Conservation (phyloP, 2,888 invertebrate species). For the Schizotus pectinicornis region DNA sequence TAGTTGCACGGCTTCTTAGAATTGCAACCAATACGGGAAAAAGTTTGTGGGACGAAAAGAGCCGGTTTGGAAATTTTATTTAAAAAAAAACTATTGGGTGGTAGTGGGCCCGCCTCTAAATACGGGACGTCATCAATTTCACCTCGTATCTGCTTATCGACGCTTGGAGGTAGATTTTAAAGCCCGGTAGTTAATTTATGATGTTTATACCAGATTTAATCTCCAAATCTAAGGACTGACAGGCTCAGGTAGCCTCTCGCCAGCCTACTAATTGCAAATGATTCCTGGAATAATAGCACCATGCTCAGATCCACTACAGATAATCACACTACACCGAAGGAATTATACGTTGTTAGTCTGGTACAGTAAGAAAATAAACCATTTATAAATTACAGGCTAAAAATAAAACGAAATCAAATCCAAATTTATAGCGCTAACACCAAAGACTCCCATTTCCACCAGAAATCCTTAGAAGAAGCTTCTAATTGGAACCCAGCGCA, state of each 20-base stretch:
- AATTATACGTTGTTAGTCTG: constrained; percentile 8
- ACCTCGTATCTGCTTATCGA: constrained; percentile 39
- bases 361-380: not conserved
- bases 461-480: no score
- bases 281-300: constrained; percentile 27
- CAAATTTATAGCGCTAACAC: not conserved
- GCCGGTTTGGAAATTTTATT: constrained; percentile 22
- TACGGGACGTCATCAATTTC: constrained; percentile 42
- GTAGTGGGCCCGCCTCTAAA: constrained; percentile 36
- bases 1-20: constrained; percentile 33
- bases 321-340: not conserved
- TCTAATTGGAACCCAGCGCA: no score
- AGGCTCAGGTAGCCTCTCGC: constrained; percentile 31
- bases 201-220: constrained; percentile 36
- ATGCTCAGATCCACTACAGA: constrained; percentile 1
- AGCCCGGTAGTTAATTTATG: constrained; percentile 45
- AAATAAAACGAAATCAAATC: not conserved
- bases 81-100: constrained; percentile 34
- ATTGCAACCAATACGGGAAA: constrained; percentile 18
- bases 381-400: not conserved
- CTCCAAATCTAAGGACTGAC: constrained; percentile 33
- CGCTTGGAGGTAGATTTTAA: constrained; percentile 39
- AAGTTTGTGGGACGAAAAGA: constrained; percentile 27
- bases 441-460: no score
- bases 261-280: constrained; percentile 32